Conservation (phyloP, 1,140 invertebrate genomes). For the Aethina tumida region DNA sequence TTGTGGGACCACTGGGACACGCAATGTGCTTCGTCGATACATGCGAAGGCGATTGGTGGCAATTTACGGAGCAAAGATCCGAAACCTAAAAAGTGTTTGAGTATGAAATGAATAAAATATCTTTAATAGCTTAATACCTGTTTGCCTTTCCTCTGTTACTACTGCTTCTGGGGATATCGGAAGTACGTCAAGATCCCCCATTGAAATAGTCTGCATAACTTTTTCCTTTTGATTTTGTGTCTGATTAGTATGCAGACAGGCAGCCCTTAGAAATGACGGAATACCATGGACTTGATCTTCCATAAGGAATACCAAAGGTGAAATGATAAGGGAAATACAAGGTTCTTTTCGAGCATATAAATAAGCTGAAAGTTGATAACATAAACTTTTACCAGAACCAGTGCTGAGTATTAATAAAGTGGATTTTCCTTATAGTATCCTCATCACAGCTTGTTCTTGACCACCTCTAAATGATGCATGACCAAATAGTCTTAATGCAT, state of each 20-base stretch:
- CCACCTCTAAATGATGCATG: conserved; percentile 66
- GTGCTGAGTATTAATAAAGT: conserved; percentile 88
- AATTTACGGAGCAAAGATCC: conserved; percentile 57
- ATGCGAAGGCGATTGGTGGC: conserved; percentile 85
- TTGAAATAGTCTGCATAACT: conserved; percentile 59
- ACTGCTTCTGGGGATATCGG: conserved; percentile 87
- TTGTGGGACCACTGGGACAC: conserved; percentile 98
- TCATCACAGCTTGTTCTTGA: conserved; percentile 79
- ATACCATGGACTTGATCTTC: conserved; percentile 82
- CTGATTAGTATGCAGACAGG: conserved; percentile 80
- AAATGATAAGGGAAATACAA: conserved; percentile 75
- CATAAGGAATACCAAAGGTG: conserved; percentile 89
- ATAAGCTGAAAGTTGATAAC: conserved; percentile 89
- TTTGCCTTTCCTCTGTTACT: too few relatives aligned
- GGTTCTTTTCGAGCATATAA: conserved; percentile 54
- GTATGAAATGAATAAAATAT: conserved; percentile 4
- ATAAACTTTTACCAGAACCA: conserved; percentile 87
- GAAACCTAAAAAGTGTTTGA: conserved; percentile 37
- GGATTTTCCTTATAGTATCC: conserved; percentile 76
- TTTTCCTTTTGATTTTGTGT: conserved; percentile 58
- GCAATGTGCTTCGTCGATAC: conserved; percentile 94
- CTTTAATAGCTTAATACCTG: conserved; percentile 3
- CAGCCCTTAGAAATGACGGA: conserved; percentile 70
- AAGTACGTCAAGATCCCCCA: conserved; percentile 66
- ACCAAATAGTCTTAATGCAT: conserved; percentile 67